Evolutionary conservation across 2,888 invertebrate genomes (phyloP), one percentile per base, ranked within the genome.

Genomic region (Drosophila paranaensis): DNA sequence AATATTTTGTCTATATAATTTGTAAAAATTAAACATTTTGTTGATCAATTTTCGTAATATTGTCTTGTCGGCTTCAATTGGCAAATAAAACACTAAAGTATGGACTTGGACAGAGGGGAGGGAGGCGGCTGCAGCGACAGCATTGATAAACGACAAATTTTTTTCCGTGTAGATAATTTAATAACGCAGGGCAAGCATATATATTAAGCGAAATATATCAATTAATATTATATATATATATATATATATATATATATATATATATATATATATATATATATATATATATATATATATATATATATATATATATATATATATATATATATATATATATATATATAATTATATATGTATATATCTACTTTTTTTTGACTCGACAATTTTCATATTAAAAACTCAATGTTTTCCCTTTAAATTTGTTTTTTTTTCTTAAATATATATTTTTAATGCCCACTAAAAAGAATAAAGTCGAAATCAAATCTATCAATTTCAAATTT

Each of bases 1-100:
- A 77, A 42, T 37, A 39, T 43, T 68, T 37, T 75, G 50, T 72
- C 56, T 60, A 54, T 60, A 54, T 58, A 50, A 43, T 51, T 54
- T 33, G 16, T 45, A 40, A 16, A 37, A 69, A 69, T 76, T 66
- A 55, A 71, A 71, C 48, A 57, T 65, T 76, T 76, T 73, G 77
- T 76, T 77, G 54, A 73, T 33, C 48, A 61, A 72, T 58, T 77
- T 77, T 73, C 53, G 57, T 55, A 69, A 45, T n/a, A 42, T 61
- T 20, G 20, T 77, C 62, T 61, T 74, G 60, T 61, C 74, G 77
- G 50, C 54, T 50, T 56, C 40, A 61, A 71, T 58, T 71, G 50
- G 66, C 46, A 30, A 54, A 25, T 45, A 35, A 14, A 33, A 33
- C 10, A 33, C 9, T 11, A 39, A 14, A 14, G 8, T 11, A 14